Evolutionary conservation across 2,797 vertebrate species (phyloP).

Genomic region (Acrossocheilus wenchowensis): DNA sequence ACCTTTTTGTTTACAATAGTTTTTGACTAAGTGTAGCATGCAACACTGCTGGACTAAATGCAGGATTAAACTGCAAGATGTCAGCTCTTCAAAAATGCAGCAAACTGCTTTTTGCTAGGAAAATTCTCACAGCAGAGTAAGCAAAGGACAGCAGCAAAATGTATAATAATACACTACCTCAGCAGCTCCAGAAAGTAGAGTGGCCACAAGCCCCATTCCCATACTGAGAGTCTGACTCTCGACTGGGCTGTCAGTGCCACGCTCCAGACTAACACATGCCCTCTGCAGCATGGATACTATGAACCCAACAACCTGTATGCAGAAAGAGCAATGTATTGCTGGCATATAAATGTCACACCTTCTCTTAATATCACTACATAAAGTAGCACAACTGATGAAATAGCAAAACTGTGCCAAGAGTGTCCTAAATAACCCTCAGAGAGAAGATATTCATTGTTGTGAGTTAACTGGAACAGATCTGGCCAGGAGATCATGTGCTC

Average conservation of each 20-base stretch:
- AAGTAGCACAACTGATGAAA: conserved; percentile 12
- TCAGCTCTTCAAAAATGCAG: background rate
- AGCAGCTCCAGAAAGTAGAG: conserved; percentile 83
- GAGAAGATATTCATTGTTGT: background rate
- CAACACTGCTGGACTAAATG: background rate
- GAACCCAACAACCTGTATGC: conserved; percentile 85
- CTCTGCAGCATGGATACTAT: conserved; percentile 84
- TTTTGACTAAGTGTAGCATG: background rate
- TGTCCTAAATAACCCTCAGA: conserved; percentile 7
- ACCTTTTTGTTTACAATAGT: background rate
- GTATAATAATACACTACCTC: conserved; percentile 76
- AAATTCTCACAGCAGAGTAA: background rate
- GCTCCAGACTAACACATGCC: conserved; percentile 76
- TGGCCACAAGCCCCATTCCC: conserved; percentile 91
- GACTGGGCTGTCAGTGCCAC: conserved; percentile 65
- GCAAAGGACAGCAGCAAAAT: background rate
- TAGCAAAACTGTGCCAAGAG: background rate
- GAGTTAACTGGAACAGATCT: conserved; percentile 27
- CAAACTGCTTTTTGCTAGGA: background rate
- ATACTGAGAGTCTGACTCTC: conserved; percentile 90
- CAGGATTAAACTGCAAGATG: background rate
- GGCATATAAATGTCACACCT: background rate
- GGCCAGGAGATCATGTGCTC: conserved; percentile 28
- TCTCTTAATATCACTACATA: background rate
- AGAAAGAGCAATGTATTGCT: background rate